Evolutionary conservation across 2,888 invertebrate species (phyloP), one percentile per base, ranked within the genome.

Genomic region (Aphrophora alni): DNA sequence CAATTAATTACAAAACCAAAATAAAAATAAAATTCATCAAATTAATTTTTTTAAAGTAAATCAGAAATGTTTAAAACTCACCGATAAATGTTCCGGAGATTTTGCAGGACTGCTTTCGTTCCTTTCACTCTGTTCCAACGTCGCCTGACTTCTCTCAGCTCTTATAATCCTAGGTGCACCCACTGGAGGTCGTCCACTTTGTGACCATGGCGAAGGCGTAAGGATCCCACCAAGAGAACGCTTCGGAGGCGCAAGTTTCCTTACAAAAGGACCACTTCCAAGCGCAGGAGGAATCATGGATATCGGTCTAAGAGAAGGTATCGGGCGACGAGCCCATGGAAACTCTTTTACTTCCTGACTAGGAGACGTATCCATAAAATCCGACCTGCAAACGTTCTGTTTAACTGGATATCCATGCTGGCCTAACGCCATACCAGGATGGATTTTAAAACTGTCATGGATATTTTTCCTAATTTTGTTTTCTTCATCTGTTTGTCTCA

Each of bases 161-260:
- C 78, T 51, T 14, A 74, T 12, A 14, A 79, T 68, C 26, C 76
- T 71, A 25, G 81, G 81, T n/a, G 78, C 75, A 4, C 81, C 81
- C 3, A 68, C 78, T 38, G 78, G 81, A 7, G 81, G 81, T 71
- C 81, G 26, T 5, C 81, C 75, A 74, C 83, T 81, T 75, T 85
- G 84, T 0, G 84, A 82, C 85, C 85, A 85, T 0, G 85, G 85
- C 8, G 85, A 84, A 0, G 85, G 85, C 10, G 85, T 85, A 59
- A 85, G 82, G 75, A 85, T 85, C 8, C 85, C 83, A 0, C 82
- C 84, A 14, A 81, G 80, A 0, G 82, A 73, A 28, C 78, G 77
- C 27, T 75, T 76, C 24, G 72, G 78, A 27, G 73, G 77, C 10
- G 51, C 68, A 2, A 21, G 74, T 24, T 33, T 38, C 73, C 28